Conservation (phyloP, 2,888 invertebrate genomes). For the Eilema griseolum region DNA sequence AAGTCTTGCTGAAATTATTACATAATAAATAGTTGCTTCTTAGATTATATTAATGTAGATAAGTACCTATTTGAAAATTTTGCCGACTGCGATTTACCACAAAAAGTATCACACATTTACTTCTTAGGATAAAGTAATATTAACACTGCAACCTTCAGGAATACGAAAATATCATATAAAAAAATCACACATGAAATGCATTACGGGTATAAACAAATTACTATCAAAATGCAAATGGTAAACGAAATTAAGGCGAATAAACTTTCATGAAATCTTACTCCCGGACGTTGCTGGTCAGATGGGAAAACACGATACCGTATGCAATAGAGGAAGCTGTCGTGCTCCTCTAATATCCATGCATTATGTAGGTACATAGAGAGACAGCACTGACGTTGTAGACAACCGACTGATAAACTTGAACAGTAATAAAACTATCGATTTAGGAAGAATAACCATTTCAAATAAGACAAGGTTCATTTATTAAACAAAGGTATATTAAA, state of each 20-base stretch:
- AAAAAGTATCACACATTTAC: not conserved
- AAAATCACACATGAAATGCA: conserved; percentile 31
- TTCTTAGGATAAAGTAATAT: not conserved
- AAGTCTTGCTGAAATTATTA: not conserved
- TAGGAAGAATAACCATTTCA: too few relatives aligned
- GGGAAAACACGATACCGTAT: conserved; percentile 41
- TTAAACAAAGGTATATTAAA: not conserved
- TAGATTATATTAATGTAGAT: not conserved
- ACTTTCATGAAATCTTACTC: conserved; percentile 48
- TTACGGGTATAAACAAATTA: conserved; percentile 30
- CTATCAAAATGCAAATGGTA: conserved; percentile 51
- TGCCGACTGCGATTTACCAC: not conserved
- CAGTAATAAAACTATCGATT: too few relatives aligned
- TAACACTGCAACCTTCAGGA: not conserved
- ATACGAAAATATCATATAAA: not conserved
- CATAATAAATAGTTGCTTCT: not conserved
- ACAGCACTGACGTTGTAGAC: conserved; percentile 2
- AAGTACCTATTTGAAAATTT: not conserved
- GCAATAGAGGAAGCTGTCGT: conserved; percentile 31
- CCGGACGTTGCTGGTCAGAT: conserved; percentile 40
- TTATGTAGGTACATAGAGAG: conserved; percentile 17
- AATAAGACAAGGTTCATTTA: too few relatives aligned
- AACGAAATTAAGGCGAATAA: conserved; percentile 47
- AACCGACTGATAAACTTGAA: not conserved
- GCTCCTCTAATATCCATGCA: conserved; percentile 25